phyloP scores from a whole-genome alignment of 2,797 vertebrate species.

The Cygnus olor region DNA sequence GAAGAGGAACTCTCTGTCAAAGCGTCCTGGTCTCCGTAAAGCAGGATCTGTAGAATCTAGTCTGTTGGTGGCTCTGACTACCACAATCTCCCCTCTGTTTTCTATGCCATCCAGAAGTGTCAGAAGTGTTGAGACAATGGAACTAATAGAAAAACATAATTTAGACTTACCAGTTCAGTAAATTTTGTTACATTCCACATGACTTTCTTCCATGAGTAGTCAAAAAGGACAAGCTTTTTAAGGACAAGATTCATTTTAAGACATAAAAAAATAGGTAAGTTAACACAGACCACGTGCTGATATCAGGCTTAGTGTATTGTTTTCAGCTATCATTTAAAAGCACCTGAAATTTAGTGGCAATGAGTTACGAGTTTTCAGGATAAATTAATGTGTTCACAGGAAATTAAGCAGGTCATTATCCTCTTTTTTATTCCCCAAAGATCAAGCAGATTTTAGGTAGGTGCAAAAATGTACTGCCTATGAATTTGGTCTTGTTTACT shows the following conservation, averaged over 20 bases:
- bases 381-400: not conserved
- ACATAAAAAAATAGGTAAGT: not conserved
- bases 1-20: constrained; percentile 84
- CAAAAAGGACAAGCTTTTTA: not conserved
- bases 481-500: constrained; percentile 85
- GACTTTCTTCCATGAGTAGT: not conserved
- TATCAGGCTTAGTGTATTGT: not conserved
- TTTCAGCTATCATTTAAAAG: not conserved
- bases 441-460: not conserved
- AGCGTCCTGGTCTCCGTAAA: constrained; percentile 81
- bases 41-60: constrained; percentile 84
- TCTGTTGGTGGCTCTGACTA: constrained; percentile 85
- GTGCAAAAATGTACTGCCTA: constrained; percentile 69
- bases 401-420: not conserved
- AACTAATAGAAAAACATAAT: constrained; percentile 65
- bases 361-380: not conserved
- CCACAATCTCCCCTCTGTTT: constrained; percentile 82
- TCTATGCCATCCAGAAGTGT: constrained; percentile 85
- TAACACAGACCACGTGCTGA: not conserved
- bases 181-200: not conserved
- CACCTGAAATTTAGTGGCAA: not conserved
- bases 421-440: not conserved
- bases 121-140: constrained; percentile 83
- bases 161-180: not conserved
- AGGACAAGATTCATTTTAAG: not conserved